Base-by-base conservation (phyloP, 1,140 invertebrate genomes). In the Spodoptera litura region DNA sequence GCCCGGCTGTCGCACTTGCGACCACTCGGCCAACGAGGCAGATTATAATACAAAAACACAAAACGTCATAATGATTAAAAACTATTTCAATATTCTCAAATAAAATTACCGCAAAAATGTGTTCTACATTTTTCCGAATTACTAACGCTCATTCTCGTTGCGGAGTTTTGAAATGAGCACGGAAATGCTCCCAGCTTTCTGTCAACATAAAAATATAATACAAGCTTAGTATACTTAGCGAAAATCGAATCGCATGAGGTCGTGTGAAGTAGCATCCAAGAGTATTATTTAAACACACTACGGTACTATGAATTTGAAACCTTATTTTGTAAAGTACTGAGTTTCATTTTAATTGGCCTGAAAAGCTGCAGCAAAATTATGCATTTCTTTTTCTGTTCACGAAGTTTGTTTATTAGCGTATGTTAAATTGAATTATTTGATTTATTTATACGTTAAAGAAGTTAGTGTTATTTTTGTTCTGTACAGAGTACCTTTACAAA, bases 281-380 rank as follows among this genome's bases (percentile, higher is more conserved):
- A 56, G 68, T 73, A 64, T 51, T 79, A 73, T 78, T 78, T 66
- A 79, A 79, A 64, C 73, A 56, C 53, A 35, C 51, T 11, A 10
- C 13, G 6, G 8, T 8, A 52, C 9, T 35, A 66, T 9, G 13
- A 3, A 73, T 15, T 44, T 66, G 49, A 3, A 44, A 79, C 59
- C 66, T 31, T 79, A 66, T 66, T 11, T 8, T 1, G 0, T 9
- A 31, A 5, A 9, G 2, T 9, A 11, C 31, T 62, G 31, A 13
- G 78, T 66, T 8, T 25, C 4, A 56, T 49, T 73, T 72, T n/a
- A 5, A 38, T n/a, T 64, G 5, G 27, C n/a, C 4, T 38, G 31
- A 27, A 31, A 13, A 59, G 61, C 27, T 61, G 38, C 56, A 74
- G 49, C 55, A 27, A 35, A 13, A 72, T 72, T 72, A 56, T 31